phyloP scores from a whole-genome alignment of 2,888 invertebrate genomes.

The Caenorhabditis sp. region DNA sequence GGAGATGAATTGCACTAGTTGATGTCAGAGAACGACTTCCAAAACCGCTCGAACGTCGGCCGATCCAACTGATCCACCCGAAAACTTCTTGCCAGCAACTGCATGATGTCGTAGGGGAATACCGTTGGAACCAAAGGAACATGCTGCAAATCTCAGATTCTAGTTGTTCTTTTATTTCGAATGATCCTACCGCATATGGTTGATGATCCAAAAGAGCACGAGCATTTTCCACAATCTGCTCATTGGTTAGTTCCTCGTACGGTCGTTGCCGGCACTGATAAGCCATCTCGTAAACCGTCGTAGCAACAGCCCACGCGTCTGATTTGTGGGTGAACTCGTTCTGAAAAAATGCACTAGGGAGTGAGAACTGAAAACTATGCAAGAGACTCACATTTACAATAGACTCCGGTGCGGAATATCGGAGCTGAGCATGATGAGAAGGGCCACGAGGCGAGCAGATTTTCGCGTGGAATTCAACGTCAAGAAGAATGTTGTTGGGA shows the following conservation, averaged over 20 bases:
- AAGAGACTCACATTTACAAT: constrained; percentile 73
- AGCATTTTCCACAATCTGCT: constrained; percentile 90
- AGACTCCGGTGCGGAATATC: constrained; percentile 80
- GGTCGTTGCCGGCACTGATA: constrained; percentile 90
- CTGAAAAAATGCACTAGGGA: constrained; percentile 85
- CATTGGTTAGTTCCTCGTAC: constrained; percentile 89
- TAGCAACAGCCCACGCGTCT: constrained; percentile 94
- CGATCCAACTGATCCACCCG: constrained; percentile 59
- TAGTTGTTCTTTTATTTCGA: neutral
- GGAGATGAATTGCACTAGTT: constrained; percentile 2
- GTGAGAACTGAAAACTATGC: no score
- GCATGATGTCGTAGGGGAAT: constrained; percentile 44
- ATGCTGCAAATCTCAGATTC: constrained; percentile 37
- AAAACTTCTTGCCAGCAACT: constrained; percentile 62
- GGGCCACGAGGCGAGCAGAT: constrained; percentile 76
- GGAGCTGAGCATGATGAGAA: constrained; percentile 78
- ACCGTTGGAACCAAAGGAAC: constrained; percentile 59
- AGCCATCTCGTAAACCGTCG: constrained; percentile 92
- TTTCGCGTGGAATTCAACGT: constrained; percentile 65
- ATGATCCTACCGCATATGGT: constrained; percentile 64
- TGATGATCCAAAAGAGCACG: constrained; percentile 67
- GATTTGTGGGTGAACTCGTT: constrained; percentile 91
- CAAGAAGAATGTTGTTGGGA: constrained; percentile 74
- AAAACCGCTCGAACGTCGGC: constrained; percentile 64
- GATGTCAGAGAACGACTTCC: constrained; percentile 27